Evolutionary conservation across 2,888 invertebrate species (phyloP).

Genomic region (Agrilus mali): DNA sequence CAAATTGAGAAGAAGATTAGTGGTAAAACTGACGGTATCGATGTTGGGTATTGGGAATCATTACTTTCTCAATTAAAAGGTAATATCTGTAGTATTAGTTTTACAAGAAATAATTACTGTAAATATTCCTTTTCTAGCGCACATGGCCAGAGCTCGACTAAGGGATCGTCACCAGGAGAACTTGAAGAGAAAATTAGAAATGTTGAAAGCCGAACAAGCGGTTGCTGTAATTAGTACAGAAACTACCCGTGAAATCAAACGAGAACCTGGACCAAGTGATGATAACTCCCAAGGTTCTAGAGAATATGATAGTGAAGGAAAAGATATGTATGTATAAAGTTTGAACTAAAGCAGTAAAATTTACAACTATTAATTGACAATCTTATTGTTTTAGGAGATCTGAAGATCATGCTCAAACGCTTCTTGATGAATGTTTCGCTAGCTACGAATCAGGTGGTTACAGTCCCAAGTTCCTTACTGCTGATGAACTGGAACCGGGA

Average conservation of each 20-base stretch:
- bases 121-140: conserved; percentile 43
- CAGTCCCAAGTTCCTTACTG: conserved; percentile 59
- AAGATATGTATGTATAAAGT: conserved; percentile 13
- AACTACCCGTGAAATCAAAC: conserved; percentile 14
- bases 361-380: conserved; percentile 5
- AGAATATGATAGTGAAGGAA: conserved; percentile 31
- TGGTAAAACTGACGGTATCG: conserved; percentile 77
- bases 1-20: conserved; percentile 81
- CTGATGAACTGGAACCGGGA: conserved; percentile 56
- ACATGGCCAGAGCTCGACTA: conserved; percentile 85
- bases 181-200: conserved; percentile 73
- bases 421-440: conserved; percentile 43
- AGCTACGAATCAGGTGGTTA: conserved; percentile 75
- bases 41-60: conserved; percentile 97
- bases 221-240: conserved; percentile 30
- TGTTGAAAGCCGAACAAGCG: conserved; percentile 78
- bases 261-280: conserved; percentile 24
- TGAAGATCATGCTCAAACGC: conserved; percentile 37
- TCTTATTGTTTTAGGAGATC: conserved; percentile 9
- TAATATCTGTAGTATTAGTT: conserved; percentile 19
- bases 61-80: conserved; percentile 85
- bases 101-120: background rate
- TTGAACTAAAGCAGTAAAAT: background rate
- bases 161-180: conserved; percentile 87
- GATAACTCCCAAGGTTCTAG: conserved; percentile 16